These are phyloP conservation scores for Cataglyphis hispanica DNA, from an alignment of 1,140 invertebrate species.

Conservation along the genomic window DNA sequence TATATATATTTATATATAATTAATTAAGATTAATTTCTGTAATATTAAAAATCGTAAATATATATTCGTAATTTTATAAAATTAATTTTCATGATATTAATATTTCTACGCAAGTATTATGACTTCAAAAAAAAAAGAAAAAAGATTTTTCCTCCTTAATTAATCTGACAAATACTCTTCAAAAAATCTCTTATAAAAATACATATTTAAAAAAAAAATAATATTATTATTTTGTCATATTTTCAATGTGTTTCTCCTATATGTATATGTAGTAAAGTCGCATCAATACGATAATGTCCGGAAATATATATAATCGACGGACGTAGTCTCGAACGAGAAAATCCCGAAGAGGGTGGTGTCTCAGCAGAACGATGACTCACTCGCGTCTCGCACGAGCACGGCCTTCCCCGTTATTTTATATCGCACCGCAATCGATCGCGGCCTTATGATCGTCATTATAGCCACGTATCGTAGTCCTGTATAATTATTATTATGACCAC, in stretches of 20 bases:
- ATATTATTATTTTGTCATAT: neutral
- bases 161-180: neutral
- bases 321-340: slow-evolving; percentile 2
- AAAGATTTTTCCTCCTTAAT: neutral
- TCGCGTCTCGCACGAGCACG: slow-evolving; percentile 28
- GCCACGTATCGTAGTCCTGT: slow-evolving; percentile 36
- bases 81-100: neutral
- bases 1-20: neutral
- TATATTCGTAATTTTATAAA: neutral
- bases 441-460: slow-evolving; percentile 50
- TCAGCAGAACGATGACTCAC: slow-evolving; percentile 62
- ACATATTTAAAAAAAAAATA: neutral
- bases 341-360: slow-evolving; percentile 47
- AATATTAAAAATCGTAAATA: neutral
- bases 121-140: neutral
- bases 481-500: slow-evolving; percentile 70
- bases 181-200: neutral
- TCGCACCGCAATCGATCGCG: slow-evolving; percentile 11
- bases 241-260: neutral
- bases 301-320: neutral
- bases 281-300: neutral
- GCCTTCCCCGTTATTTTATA: slow-evolving; percentile 73
- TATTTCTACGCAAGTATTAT: neutral
- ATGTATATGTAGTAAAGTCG: too few species aligned
- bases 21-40: neutral